These are phyloP conservation scores for Erynnis tages DNA, from an alignment of 2,888 invertebrate species.

Conservation along the genomic window DNA sequence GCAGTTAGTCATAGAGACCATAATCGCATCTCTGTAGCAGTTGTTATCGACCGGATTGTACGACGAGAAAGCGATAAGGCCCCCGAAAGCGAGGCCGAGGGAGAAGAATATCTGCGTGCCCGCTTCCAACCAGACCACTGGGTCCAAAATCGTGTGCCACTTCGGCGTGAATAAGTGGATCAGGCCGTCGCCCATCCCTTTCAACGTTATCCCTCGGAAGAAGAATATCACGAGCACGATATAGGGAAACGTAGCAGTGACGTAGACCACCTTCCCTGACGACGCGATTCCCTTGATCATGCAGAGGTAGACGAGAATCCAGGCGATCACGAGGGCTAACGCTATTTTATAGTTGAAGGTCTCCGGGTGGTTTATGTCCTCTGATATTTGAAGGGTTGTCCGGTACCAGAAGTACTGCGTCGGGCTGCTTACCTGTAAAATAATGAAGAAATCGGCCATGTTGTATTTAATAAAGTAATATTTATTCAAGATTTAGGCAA, in stretches of 20 bases:
- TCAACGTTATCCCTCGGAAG: conserved; percentile 94
- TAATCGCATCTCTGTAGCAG: conserved; percentile 95
- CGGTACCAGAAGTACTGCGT: conserved; percentile 98
- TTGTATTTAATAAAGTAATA: no score
- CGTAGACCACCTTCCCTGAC: conserved; percentile 97
- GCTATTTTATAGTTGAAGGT: conserved; percentile 96
- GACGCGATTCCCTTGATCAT: conserved; percentile 99
- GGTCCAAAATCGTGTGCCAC: conserved; percentile 95
- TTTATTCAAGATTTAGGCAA: no score
- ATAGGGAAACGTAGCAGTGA: conserved; percentile 98
- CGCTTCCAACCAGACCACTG: conserved; percentile 98
- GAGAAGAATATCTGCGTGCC: conserved; percentile 99
- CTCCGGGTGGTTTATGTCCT: conserved; percentile 92
- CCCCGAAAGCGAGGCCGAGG: conserved; percentile 96
- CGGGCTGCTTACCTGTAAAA: conserved; percentile 89
- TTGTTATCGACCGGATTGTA: conserved; percentile 99
- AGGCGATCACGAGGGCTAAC: conserved; percentile 91
- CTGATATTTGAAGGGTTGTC: conserved; percentile 93
- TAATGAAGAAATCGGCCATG: no score
- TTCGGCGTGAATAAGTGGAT: conserved; percentile 95
- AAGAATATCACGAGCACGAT: conserved; percentile 97
- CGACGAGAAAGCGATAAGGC: conserved; percentile 97
- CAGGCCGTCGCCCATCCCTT: conserved; percentile 92
- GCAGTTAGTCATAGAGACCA: conserved; percentile 96
- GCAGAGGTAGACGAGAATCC: conserved; percentile 97